Evolutionary conservation across 2,888 invertebrate genomes (phyloP), one percentile per base, ranked within the genome.

Genomic region (Eupithecia tripunctaria): DNA sequence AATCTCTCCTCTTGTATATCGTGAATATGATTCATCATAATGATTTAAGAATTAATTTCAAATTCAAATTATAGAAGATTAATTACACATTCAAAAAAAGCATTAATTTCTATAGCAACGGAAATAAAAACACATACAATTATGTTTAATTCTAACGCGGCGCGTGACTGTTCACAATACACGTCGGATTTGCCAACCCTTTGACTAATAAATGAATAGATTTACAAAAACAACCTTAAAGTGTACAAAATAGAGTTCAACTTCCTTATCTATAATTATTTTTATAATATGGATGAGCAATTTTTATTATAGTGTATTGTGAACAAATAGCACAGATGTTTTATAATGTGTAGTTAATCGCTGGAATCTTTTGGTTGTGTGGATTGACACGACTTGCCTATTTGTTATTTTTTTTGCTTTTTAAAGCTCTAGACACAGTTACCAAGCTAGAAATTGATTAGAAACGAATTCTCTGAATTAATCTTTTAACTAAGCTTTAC

Each of bases 111-210:
- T 90, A 90, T 90, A 86, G 88, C 84, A 90, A 89, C 91, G 89
- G 91, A 90, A 89, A 89, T 88, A 90, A 89, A n/a, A 92, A 91
- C 91, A 89, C 87, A 85, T 82, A 80, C 86, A 91, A 89, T 89
- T 88, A 91, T 88, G 82, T 89, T 87, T 90, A 90, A 88, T 90
- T 89, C 86, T 86, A 85, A 90, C 86, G 89, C 85, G 89, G 89
- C 91, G 92, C 94, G 94, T 94, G 94, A 93, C 93, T 89, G 83
- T 89, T 86, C 88, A 94, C 93, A 93, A 93, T 93, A 91, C 88
- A 86, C 88, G 80, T 88, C 87, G 92, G 94, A 94, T 94, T 94
- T 94, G 94, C 93, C 89, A 94, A 94, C 94, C 94, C 94, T 93
- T 94, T 94, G 88, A 83, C 84, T 84, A 86, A 89, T 93, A 21